Conservation (phyloP, 2,113 vertebrate genomes). For the Xiphophorus couchianus region DNA sequence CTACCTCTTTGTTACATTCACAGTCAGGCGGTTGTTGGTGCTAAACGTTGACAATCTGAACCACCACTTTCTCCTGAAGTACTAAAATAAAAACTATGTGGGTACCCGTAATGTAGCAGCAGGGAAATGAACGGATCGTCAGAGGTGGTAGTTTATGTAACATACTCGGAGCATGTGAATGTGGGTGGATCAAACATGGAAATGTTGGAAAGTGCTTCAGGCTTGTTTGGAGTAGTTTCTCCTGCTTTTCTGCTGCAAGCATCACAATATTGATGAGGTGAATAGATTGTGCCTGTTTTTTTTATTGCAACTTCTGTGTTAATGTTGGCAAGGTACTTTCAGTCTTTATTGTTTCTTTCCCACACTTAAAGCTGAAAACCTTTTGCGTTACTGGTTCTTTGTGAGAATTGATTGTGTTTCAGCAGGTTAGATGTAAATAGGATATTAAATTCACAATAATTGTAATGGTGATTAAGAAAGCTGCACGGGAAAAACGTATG, state of each 20-base stretch:
- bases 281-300: slow-evolving; percentile 13
- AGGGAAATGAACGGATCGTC: not conserved
- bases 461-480: too few species aligned
- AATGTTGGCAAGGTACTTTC: not conserved
- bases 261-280: slow-evolving; percentile 24
- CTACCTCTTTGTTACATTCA: not conserved
- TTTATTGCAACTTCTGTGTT: not conserved
- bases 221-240: slow-evolving; percentile 17
- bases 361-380: too few species aligned
- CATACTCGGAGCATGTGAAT: not conserved
- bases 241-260: not conserved
- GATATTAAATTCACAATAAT: too few species aligned
- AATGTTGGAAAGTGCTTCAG: slow-evolving; percentile 55
- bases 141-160: slow-evolving; percentile 19
- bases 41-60: not conserved
- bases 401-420: too few species aligned
- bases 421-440: too few species aligned
- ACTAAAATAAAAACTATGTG: not conserved
- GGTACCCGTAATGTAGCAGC: not conserved
- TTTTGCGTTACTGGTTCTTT: too few species aligned
- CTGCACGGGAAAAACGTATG: too few species aligned
- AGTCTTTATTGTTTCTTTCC: not conserved
- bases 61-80: not conserved
- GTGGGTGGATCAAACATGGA: slow-evolving; percentile 31
- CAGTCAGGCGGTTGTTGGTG: not conserved